Percentiles rank a stretch among this genome's conserved stretches.
Evolutionary conservation across 37 sponge, comb jelly and placozoan species (phyloP).

Genomic region (Aplysina aerophoba): DNA sequence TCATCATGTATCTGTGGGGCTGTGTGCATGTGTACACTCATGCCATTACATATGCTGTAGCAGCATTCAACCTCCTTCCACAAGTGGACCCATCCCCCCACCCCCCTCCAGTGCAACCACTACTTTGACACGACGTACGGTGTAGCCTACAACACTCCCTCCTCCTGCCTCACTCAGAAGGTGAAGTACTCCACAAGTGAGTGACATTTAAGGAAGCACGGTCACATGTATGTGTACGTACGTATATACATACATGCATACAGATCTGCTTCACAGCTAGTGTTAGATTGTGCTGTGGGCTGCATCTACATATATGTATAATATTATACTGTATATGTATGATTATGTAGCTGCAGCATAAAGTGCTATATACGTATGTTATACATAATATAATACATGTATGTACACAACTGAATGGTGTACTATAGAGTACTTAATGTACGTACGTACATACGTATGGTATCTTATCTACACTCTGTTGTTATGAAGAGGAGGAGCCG

Average conservation of each 20-base stretch:
- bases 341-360: background rate
- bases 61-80: too few species aligned
- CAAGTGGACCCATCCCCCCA: too few species aligned
- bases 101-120: conserved; percentile 56
- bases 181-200: background rate
- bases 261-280: too few species aligned
- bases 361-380: background rate
- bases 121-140: conserved; percentile 83
- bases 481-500: conserved; percentile 38
- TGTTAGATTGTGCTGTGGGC: too few species aligned
- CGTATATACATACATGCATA: too few species aligned
- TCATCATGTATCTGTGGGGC: too few species aligned
- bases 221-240: too few species aligned
- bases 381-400: background rate
- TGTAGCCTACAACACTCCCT: conserved; percentile 30
- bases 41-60: too few species aligned
- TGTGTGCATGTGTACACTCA: too few species aligned
- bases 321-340: background rate
- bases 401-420: conserved; percentile 13
- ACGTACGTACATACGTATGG: background rate
- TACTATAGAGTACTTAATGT: background rate
- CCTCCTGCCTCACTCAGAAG: background rate
- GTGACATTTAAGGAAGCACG: too few species aligned
- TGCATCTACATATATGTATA: background rate
- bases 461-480: background rate